Percentiles rank a stretch among this genome's conserved stretches.
These are phyloP conservation scores for Chymomyza costata DNA, from an alignment of 1,140 invertebrate genomes.

Conservation along the genomic window DNA sequence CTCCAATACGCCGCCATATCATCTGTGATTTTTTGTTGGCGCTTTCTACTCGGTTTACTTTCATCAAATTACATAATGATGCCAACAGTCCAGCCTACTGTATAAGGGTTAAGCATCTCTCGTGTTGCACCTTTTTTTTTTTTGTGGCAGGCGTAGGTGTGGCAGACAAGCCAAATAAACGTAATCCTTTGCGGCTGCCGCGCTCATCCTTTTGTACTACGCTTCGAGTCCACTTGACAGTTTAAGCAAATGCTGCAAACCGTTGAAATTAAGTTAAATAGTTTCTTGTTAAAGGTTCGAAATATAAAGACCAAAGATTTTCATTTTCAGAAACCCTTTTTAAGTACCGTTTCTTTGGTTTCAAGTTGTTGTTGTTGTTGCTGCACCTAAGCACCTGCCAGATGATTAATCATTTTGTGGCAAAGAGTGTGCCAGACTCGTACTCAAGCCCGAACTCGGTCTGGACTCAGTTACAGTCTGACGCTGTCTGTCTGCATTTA, in stretches of 20 bases:
- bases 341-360: conserved; percentile 36
- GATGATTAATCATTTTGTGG: conserved; percentile 68
- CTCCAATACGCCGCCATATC: background rate
- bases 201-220: too few species aligned
- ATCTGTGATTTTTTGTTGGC: conserved; percentile 9
- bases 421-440: background rate
- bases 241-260: conserved; percentile 63
- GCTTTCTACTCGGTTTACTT: conserved; percentile 35
- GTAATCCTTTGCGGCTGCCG: conserved; percentile 48
- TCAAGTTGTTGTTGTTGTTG: conserved; percentile 7
- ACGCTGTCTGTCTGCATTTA: conserved; percentile 32
- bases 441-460: background rate
- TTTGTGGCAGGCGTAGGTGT: conserved; percentile 38
- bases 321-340: conserved; percentile 29
- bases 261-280: conserved; percentile 70
- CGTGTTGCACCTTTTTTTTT: conserved; percentile 37
- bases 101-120: conserved; percentile 37
- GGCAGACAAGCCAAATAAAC: conserved; percentile 51
- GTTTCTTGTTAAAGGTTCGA: conserved; percentile 56
- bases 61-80: conserved; percentile 70
- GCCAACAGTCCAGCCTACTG: conserved; percentile 50
- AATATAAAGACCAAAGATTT: background rate
- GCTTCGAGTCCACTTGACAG: conserved; percentile 68
- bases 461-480: background rate
- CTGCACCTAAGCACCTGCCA: conserved; percentile 52